Conservation (phyloP, 2,797 vertebrate genomes). For the Crax fasciolata region DNA sequence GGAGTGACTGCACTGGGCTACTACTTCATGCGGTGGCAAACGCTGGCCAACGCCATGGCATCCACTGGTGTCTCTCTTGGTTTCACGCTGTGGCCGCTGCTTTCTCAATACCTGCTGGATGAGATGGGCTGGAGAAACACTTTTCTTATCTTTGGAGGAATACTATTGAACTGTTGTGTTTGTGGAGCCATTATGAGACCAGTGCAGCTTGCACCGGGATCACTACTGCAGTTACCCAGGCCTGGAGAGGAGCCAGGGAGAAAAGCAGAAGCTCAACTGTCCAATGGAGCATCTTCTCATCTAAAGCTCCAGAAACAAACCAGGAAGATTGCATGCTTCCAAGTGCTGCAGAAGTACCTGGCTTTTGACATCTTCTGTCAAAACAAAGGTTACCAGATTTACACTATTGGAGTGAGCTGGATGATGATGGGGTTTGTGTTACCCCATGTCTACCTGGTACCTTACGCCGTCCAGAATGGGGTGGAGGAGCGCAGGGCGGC, state of each 20-base stretch:
- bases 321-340: conserved; percentile 37
- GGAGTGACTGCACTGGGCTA: conserved; percentile 91
- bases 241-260: neutral
- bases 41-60: conserved; percentile 91
- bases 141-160: conserved; percentile 91
- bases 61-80: conserved; percentile 93
- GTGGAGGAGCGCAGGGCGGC: conserved; percentile 88
- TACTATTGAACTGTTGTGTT: conserved; percentile 92
- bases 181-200: conserved; percentile 95
- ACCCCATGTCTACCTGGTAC: conserved; percentile 91
- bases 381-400: conserved; percentile 88
- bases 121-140: conserved; percentile 93
- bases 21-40: conserved; percentile 90
- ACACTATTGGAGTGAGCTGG: conserved; percentile 88
- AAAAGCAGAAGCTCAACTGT: conserved; percentile 26
- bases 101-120: conserved; percentile 89
- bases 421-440: conserved; percentile 92
- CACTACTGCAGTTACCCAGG: neutral
- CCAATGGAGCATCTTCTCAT: conserved; percentile 10
- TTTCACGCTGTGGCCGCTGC: conserved; percentile 87
- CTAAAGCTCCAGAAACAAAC: neutral
- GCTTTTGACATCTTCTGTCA: conserved; percentile 91
- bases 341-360: conserved; percentile 85
- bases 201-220: conserved; percentile 50
- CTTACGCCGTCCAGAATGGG: conserved; percentile 86